Base-by-base conservation (phyloP, 2,888 invertebrate species). In the Drosophila neonasuta region DNA sequence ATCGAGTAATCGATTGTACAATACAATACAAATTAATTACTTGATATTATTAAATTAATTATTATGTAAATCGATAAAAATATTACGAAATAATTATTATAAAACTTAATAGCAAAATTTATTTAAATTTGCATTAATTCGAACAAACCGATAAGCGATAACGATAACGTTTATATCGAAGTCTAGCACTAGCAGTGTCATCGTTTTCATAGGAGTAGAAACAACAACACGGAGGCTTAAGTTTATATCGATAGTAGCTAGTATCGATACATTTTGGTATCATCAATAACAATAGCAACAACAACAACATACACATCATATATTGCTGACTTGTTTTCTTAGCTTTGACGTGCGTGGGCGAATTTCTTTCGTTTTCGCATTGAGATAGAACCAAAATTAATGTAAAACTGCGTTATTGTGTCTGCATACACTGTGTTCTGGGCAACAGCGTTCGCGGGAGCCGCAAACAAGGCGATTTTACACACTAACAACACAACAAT, bases 261-360 rank as follows among this genome's bases (percentile, higher is more conserved):
- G 13, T 36, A 68, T 71, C 70, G 70, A 71, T 73, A 30, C 6
- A 29, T 45, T 59, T 36, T 11, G 24, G 10, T 10, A 46, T 42
- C 44, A 48, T 24, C 24, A 46, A 7, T 13, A 46, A 17, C 17
- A 56, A 7, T 46, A 29, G 8, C 36, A 45, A 41, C 24, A 60
- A 52, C 59, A 73, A 64, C 58, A 68, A 58, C 74, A 62, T 48
- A 15, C 51, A 10, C 36, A 63, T 59, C 51, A 10, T 32, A 63
- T 59, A 65, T 24, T 50, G 52, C 59, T 50, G 56, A 59, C 54
- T 75, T 71, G 55, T 73, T 73, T 73, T 73, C 77, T 58, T 62
- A 44, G 58, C 61, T 48, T 58, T 62, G 34, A 61, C 55, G 51
- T 71, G 86, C 79, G 80, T 81, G 71, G 80, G 80, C 86, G 80